phyloP scores from a whole-genome alignment of 2,888 invertebrate genomes.

The Plebejus argus region DNA sequence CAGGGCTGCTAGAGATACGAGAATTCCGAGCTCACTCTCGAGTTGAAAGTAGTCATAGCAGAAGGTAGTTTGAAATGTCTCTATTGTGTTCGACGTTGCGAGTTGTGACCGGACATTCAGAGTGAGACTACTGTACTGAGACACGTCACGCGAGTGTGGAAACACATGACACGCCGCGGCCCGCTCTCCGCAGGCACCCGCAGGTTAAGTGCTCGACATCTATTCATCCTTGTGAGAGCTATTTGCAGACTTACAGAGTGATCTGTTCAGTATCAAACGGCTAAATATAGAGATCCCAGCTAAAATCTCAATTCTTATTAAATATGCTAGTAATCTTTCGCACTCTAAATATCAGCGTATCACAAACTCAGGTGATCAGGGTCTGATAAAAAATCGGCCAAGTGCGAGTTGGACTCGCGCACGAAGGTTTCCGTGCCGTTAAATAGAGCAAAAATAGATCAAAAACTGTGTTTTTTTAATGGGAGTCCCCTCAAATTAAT shows the following conservation, averaged over 20 bases:
- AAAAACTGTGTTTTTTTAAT: no score
- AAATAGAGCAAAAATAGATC: no score
- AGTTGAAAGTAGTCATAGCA: no score
- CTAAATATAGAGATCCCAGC: conserved; percentile 9
- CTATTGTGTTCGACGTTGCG: background rate
- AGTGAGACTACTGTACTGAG: background rate
- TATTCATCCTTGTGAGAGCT: conserved; percentile 17
- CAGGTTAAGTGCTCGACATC: conserved; percentile 30
- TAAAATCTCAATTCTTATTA: background rate
- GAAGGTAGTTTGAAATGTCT: background rate
- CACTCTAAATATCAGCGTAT: no score
- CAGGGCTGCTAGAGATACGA: background rate
- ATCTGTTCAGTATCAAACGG: conserved; percentile 15
- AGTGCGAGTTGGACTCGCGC: no score
- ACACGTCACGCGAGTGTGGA: background rate
- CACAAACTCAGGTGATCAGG: no score
- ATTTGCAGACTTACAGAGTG: conserved; percentile 15
- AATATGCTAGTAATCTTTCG: no score
- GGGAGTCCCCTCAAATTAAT: no score
- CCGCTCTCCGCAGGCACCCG: conserved; percentile 35
- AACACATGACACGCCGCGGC: background rate
- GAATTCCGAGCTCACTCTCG: background rate
- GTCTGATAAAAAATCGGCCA: no score
- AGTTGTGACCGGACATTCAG: background rate
- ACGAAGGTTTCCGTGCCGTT: no score